Conservation (phyloP, 2,113 vertebrate species). For the Mixornis gularis region DNA sequence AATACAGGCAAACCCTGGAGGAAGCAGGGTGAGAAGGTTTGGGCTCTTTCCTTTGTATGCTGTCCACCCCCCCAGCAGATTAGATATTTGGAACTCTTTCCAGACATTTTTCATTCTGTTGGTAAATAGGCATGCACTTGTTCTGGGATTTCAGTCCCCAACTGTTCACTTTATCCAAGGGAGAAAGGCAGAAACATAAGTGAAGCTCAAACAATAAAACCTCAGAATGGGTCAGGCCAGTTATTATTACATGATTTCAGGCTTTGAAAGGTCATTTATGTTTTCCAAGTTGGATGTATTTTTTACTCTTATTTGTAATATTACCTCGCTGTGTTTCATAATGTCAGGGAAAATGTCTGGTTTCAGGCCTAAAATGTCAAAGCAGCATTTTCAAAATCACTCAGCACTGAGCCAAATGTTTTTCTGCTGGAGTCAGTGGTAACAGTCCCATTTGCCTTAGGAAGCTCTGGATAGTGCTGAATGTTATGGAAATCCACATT, state of each 20-base stretch:
- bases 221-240: conserved; percentile 26
- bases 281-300: conserved; percentile 62
- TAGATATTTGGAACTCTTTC: background rate
- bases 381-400: conserved; percentile 54
- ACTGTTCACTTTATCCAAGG: background rate
- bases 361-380: conserved; percentile 61
- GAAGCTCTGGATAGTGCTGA: background rate
- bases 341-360: conserved; percentile 62
- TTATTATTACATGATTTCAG: conserved; percentile 59
- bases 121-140: conserved; percentile 41
- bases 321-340: conserved; percentile 55
- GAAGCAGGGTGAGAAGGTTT: background rate
- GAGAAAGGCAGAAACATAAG: background rate
- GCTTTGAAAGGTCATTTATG: conserved; percentile 61
- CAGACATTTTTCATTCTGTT: conserved; percentile 26
- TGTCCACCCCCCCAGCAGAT: background rate
- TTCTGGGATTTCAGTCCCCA: conserved; percentile 27
- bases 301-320: conserved; percentile 57
- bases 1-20: background rate
- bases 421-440: background rate
- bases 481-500: background rate
- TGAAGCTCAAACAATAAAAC: conserved; percentile 36
- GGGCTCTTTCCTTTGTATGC: background rate
- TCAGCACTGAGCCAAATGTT: background rate
- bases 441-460: background rate